phyloP scores from a whole-genome alignment of 2,113 vertebrate species.

The Heterotis niloticus region DNA sequence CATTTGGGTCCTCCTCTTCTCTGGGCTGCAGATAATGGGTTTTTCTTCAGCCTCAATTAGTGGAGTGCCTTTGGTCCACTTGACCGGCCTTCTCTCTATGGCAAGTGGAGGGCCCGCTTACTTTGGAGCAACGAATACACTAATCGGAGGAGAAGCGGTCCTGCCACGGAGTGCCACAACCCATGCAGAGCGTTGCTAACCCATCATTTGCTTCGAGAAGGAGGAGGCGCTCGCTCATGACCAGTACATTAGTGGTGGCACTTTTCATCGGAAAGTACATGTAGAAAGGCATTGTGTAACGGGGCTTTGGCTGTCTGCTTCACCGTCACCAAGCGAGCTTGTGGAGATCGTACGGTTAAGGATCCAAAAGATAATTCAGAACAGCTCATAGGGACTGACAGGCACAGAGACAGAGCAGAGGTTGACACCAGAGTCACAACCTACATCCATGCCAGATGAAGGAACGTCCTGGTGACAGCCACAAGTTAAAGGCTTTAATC shows the following conservation, averaged over 20 bases:
- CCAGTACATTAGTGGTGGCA: too few species aligned
- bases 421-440: too few species aligned
- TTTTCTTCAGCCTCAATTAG: constrained; percentile 43
- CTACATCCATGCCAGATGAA: background rate
- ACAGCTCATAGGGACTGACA: too few species aligned
- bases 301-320: too few species aligned
- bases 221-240: constrained; percentile 31
- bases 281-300: too few species aligned
- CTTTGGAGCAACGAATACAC: constrained; percentile 34
- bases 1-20: constrained; percentile 20
- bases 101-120: constrained; percentile 23
- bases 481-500: constrained; percentile 12
- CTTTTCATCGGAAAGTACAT: too few species aligned
- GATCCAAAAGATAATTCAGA: too few species aligned
- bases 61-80: constrained; percentile 50
- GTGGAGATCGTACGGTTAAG: too few species aligned
- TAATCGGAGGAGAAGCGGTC: constrained; percentile 36
- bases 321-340: too few species aligned
- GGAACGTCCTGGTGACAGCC: constrained; percentile 2
- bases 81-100: constrained; percentile 45
- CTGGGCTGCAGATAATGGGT: constrained; percentile 25
- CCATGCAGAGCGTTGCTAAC: constrained; percentile 13
- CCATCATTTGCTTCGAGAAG: constrained; percentile 32
- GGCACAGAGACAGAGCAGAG: too few species aligned
- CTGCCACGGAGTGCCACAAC: background rate